Evolutionary conservation across 2,797 vertebrate species (phyloP).

Genomic region (Coendou prehensilis): DNA sequence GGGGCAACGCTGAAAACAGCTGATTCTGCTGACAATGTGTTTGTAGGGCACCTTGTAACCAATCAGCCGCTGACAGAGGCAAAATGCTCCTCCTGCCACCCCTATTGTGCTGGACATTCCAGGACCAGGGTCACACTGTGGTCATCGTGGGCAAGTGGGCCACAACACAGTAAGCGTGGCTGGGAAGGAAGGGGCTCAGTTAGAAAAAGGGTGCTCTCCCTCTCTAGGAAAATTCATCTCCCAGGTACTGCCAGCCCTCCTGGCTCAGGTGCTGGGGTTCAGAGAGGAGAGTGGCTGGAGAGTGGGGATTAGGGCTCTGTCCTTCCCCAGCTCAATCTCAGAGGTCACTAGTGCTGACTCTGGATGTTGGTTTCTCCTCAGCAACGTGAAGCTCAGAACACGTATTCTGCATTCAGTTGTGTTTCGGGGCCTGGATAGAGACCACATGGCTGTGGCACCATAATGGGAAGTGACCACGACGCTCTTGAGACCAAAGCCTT

Average conservation of each 20-base stretch:
- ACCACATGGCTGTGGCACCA: fast-evolving
- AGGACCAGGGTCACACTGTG: constrained; percentile 93
- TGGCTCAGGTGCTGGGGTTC: neutral
- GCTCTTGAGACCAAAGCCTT: neutral
- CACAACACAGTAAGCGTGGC: constrained; percentile 12
- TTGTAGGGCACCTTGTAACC: constrained; percentile 97
- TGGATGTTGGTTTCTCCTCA: neutral
- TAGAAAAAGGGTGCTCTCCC: neutral
- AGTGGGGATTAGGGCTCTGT: neutral
- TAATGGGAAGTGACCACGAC: neutral
- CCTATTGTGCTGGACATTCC: constrained; percentile 90
- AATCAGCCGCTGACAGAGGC: constrained; percentile 91
- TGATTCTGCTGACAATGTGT: constrained; percentile 96
- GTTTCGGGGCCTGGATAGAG: neutral
- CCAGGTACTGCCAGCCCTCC: neutral
- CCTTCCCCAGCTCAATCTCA: neutral
- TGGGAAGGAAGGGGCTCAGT: neutral
- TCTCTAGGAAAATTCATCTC: neutral
- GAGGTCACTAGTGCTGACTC: neutral
- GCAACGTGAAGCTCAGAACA: neutral
- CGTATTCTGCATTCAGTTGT: neutral
- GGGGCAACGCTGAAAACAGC: constrained; percentile 96
- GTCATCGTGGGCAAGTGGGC: constrained; percentile 89
- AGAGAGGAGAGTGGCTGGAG: neutral
- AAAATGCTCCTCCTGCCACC: constrained; percentile 87